phyloP scores from a whole-genome alignment of 2,797 vertebrate species.

The Squalus acanthias region DNA sequence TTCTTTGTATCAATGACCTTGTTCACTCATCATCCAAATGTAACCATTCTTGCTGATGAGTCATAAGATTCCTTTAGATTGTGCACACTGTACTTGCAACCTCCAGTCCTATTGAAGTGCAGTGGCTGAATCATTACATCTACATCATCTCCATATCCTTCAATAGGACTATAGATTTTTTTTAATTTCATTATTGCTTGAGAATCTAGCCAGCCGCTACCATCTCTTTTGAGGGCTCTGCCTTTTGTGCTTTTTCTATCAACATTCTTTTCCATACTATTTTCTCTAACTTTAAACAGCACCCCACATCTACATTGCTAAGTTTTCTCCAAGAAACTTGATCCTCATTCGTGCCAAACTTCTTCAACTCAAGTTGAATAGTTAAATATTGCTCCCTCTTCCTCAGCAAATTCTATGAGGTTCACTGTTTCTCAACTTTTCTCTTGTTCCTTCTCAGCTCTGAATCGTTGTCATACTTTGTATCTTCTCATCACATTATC shows the following conservation, averaged over 20 bases:
- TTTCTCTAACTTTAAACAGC: not conserved
- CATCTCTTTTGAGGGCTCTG: not conserved
- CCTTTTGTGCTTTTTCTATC: not conserved
- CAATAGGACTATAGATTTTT: not conserved
- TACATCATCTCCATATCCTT: not conserved
- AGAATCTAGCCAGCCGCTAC: not conserved
- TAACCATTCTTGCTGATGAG: not conserved
- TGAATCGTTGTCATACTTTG: not conserved
- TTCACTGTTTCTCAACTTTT: not conserved
- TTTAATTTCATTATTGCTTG: not conserved
- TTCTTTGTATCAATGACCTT: not conserved
- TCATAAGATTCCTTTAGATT: not conserved
- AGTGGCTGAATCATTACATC: not conserved
- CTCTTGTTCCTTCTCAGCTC: not conserved
- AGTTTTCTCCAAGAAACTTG: not conserved
- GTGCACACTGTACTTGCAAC: not conserved
- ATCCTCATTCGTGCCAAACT: not conserved
- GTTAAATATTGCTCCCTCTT: not conserved
- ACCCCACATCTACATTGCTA: not conserved
- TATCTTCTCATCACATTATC: not conserved
- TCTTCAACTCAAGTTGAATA: not conserved
- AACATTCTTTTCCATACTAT: not conserved
- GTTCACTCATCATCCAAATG: not conserved
- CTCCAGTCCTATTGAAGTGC: not conserved
- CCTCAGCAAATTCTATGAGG: not conserved